Evolutionary conservation across 2,888 invertebrate species (phyloP), one percentile per base, ranked within the genome.

Genomic region (Eurytoma californica): DNA sequence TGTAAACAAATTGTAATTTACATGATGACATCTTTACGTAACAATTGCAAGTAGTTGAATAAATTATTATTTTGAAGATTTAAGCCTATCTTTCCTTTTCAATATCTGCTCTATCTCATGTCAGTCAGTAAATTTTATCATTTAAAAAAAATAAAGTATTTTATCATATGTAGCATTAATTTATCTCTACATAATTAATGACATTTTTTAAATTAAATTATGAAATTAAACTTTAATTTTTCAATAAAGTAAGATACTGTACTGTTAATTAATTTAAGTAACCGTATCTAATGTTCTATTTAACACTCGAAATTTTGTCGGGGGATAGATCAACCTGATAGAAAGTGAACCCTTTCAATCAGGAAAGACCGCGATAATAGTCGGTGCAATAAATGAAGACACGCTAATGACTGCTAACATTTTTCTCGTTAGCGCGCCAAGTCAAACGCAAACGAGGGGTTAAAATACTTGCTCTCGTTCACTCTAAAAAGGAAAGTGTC

Each of bases 401-500:
- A 63, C 68, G 73, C 68, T 73, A 68, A 73, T 69, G 5, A 5
- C 20, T 14, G 63, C 57, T 78, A 73, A 78, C 49, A 68, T 28
- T 57, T 55, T 53, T 30, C 57, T 72, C 9, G 30, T 77, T 77
- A 67, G 39, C 39, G 53, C 30, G 13, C 58, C 5, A 20, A 53
- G 66, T 24, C 39, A 16, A 61, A 51, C 58, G 39, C 57, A 55
- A 68, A 68, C 73, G 28, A 57, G 18, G 55, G 18, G 13, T 72
- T 16, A 60, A 58, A 51, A 30, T 55, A 28, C 65, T 9, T 7
- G 49, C 55, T 53, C 63, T 24, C 12, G 49, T 51, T 53, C 47
- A 30, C n/a, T 16, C 16, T 14, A 24, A 24, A 5, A 53, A 55
- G 53, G 16, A 68, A 69, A 58, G 69, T 60, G 58, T 0, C 39